Evolutionary conservation across 2,888 invertebrate genomes (phyloP), one percentile per base, ranked within the genome.

Genomic region (Ypsolopha scabrella): DNA sequence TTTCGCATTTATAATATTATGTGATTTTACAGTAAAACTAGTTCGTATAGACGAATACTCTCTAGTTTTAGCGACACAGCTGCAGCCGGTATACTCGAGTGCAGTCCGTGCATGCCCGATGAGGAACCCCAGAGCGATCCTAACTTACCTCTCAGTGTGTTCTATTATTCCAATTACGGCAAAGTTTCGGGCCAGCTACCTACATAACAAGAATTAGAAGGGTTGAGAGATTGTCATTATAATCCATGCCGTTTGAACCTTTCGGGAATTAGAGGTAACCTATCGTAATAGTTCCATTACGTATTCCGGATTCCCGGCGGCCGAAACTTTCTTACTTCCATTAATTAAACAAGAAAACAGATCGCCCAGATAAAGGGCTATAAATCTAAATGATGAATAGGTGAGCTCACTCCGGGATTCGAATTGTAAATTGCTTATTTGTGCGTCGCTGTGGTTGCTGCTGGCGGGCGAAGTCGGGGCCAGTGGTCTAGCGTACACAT

Each of bases 301-400:
- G 54, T 52, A 57, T 59, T 54, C 55, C 48, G 49, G 49, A 49
- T 47, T 52, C 53, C 54, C 60, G 62, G 10, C 35, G 60, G 43
- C 46, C 66, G 65, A 70, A 71, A 73, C 70, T 70, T 72, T 75
- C 79, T 75, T 74, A 67, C 74, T 74, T 52, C 54, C 52, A 80
- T 80, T 81, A 80, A 83, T 83, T 83, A 82, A 81, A 80, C 80
- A 80, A 73, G 76, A 79, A 75, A 79, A 72, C 76, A 80, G 79
- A 80, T 80, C 71, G 76, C 68, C 71, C 74, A 78, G 81, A 80
- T 82, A 81, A 77, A 76, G 71, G 75, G 74, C 80, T 68, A 83
- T 85, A 83, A 85, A 83, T 85, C 85, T 82, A 69, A 81, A 81
- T 83, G 83, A 85, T 80, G 77, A 80, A 85, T 83, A 77, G 82